Evolutionary conservation across 2,888 invertebrate species (phyloP).

Genomic region (Dione juno): DNA sequence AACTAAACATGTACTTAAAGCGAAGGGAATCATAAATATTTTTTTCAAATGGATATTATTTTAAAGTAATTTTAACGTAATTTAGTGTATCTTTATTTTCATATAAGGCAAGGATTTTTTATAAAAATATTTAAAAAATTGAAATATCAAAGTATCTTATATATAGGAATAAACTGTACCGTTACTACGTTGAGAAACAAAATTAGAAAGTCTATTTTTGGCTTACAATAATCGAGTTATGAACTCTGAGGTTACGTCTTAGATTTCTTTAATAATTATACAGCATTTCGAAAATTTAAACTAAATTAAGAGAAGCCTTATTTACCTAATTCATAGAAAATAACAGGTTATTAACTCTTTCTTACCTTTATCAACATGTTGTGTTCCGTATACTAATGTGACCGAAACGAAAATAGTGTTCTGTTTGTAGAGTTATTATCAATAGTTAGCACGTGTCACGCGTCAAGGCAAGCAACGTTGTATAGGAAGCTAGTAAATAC

Average conservation of each 20-base stretch:
- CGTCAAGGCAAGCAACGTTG: constrained; percentile 48
- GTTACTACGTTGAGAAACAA: constrained; percentile 3
- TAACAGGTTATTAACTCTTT: neutral
- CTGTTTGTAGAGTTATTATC: constrained; percentile 40
- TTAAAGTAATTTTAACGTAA: too few relatives aligned
- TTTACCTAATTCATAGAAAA: neutral
- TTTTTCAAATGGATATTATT: constrained; percentile 26
- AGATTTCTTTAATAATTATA: neutral
- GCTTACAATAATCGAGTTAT: neutral
- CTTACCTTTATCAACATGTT: neutral
- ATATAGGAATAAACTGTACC: neutral
- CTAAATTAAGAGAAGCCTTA: neutral
- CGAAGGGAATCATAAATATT: constrained; percentile 13
- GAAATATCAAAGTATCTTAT: constrained; percentile 3
- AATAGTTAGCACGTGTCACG: constrained; percentile 49
- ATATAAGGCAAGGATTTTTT: neutral
- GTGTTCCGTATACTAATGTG: neutral
- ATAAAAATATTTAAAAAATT: constrained; percentile 1
- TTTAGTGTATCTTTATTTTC: constrained; percentile 26
- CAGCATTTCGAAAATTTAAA: neutral
- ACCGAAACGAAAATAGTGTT: constrained; percentile 26
- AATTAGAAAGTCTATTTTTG: constrained; percentile 9
- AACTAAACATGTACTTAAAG: constrained; percentile 6
- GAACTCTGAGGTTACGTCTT: neutral
- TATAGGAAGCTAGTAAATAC: constrained; percentile 38